Evolutionary conservation across 2,888 invertebrate genomes (phyloP), one percentile per base, ranked within the genome.

Genomic region (Lepeophtheirus nordmannii): DNA sequence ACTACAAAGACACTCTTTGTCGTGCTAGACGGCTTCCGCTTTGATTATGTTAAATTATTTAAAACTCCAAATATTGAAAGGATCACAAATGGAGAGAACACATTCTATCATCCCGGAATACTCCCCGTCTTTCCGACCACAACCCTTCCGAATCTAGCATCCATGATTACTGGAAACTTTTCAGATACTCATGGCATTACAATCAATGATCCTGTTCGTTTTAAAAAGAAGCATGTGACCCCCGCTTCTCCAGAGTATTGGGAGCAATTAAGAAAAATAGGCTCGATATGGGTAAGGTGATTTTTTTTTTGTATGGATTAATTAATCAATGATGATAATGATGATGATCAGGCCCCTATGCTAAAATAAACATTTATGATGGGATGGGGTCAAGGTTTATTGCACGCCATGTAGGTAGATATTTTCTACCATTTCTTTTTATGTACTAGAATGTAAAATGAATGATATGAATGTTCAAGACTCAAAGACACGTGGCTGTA

Each of bases 1-100:
- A 5, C 5, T n/a, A 46, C 53, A 46, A 14, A 8, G 8, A 46
- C 53, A 8, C 53, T 46, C 53, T 17, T 46, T 46, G 53, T 46
- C 53, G 53, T 46, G n/a, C 8, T 46, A 8, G 53, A 46, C 53
- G 53, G 53, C 53, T 46, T 46, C 17, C 53, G 53, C 53, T 46
- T n/a, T 17, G 53, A 46, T 17, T 46, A 46, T 46, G 53, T 46
- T 8, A 46, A 46, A 17, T 17, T 46, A 14, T 46, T 46, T 8
- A 2, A 14, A 8, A 46, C 53, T n/a, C 53, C 53, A 46, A 46
- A 46, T 8, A 14, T 46, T n/a, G 53, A 2, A 17, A 46, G 53
- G 53, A 14, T 46, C n/a, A 46, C 53, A 14, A 46, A 14, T n/a
- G 17, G 17, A 17, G 53, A 46, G n/a, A 46, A 46, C 8, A n/a